Percentiles rank a stretch among this genome's conserved stretches.
These are phyloP conservation scores for Aproaerema taeniolella DNA, from an alignment of 2,888 invertebrate species.

Conservation along the genomic window DNA sequence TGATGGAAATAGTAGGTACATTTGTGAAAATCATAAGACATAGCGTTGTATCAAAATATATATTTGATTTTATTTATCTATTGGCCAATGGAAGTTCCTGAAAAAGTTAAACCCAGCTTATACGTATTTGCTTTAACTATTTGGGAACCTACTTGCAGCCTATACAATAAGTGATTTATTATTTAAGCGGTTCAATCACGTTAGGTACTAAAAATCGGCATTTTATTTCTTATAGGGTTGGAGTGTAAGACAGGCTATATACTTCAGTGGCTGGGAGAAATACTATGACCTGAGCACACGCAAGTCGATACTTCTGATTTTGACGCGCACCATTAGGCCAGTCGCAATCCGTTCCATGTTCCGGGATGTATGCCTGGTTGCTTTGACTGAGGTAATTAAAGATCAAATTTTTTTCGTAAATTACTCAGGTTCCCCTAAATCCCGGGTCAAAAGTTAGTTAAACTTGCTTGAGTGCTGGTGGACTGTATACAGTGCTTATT, in stretches of 20 bases:
- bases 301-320: conserved; percentile 19
- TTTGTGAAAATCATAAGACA: no score
- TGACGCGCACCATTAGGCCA: conserved; percentile 20
- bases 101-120: no score
- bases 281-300: conserved; percentile 20
- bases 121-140: no score
- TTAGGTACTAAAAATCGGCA: no score
- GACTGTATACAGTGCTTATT: not conserved
- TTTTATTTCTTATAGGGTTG: conserved; percentile 19
- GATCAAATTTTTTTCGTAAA: not conserved
- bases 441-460: no score
- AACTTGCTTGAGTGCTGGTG: not conserved
- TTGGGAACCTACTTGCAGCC: no score
- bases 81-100: no score
- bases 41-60: no score
- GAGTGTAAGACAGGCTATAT: conserved; percentile 22
- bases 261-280: conserved; percentile 27
- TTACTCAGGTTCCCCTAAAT: not conserved
- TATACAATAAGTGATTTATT: no score
- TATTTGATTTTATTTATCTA: no score
- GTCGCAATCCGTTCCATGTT: conserved; percentile 27
- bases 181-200: no score
- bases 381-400: conserved; percentile 24
- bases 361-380: conserved; percentile 20
- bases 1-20: no score